Evolutionary conservation across 2,888 invertebrate genomes (phyloP), one percentile per base, ranked within the genome.

Genomic region (Macaria notata): DNA sequence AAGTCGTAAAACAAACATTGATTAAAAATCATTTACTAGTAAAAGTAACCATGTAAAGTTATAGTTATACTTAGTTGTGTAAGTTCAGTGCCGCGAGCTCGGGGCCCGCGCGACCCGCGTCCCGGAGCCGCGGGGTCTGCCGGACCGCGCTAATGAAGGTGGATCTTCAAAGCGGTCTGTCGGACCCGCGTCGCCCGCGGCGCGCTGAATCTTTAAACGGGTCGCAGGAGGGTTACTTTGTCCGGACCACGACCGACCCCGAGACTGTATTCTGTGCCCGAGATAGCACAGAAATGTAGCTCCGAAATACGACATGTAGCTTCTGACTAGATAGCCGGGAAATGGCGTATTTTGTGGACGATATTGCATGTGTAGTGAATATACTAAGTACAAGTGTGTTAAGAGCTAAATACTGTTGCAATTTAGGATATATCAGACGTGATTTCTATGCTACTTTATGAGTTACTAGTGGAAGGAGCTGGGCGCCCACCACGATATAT

Each of bases 121-220:
- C n/a, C 41, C 42, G 43, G 42, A 49, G 46, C 86, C 79, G 79
- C 77, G 84, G 78, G 86, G 85, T 78, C 81, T 70, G 68, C 69
- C 71, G 75, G 79, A 76, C 81, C 79, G 77, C 78, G 82, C 84
- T 90, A 90, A 89, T 88, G 89, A 89, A 88, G 86, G 87, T 81
- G 83, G 83, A 81, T 85, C 86, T 88, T 87, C 88, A 87, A 88
- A 87, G 89, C 83, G 86, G 83, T 78, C 82, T 71, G 74, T 68
- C 71, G 71, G 77, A 74, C 81, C 81, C 75, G 71, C 73, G 73
- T 69, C 65, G 69, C 65, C 71, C 69, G 71, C 71, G 73, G 83
- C 86, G 69, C 78, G 74, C 75, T 88, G 86, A 88, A 89, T 89
- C 86, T 89, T 89, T 88, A 88, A 88, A 84, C 82, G 83, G 77